phyloP scores from a whole-genome alignment of 2,113 vertebrate species.

The Mesitornis unicolor region DNA sequence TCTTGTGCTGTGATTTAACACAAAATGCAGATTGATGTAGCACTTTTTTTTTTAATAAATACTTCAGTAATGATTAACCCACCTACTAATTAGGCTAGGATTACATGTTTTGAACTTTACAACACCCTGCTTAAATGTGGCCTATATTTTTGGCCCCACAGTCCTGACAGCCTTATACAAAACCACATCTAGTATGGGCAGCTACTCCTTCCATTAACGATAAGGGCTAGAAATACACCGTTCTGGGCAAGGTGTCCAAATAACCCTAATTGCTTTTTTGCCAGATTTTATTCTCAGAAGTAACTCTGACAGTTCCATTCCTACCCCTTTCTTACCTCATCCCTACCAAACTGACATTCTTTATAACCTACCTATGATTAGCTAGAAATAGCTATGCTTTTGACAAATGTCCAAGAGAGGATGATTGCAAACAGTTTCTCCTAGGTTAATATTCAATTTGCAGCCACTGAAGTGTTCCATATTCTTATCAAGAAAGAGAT shows the following conservation, averaged over 20 bases:
- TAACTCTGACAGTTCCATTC: background rate
- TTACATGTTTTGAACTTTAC: background rate
- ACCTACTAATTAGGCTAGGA: background rate
- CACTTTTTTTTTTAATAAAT: background rate
- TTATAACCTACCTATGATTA: slow-evolving; percentile 18
- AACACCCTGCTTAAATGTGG: background rate
- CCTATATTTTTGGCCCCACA: background rate
- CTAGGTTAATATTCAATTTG: background rate
- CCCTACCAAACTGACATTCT: background rate
- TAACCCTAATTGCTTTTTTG: slow-evolving; percentile 4
- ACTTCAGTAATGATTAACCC: background rate
- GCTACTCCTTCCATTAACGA: background rate
- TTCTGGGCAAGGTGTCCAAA: background rate
- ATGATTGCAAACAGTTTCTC: background rate
- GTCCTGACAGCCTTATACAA: background rate
- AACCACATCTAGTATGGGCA: background rate
- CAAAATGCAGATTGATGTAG: background rate
- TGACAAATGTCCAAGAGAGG: background rate
- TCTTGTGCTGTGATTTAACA: background rate
- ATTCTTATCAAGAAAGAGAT: background rate
- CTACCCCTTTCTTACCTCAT: background rate
- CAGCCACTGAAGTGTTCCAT: background rate
- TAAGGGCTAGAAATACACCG: background rate
- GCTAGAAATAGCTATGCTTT: background rate
- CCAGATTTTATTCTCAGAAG: background rate